Base-by-base conservation (phyloP, 1,140 invertebrate species). In the Zelostemma sp. region DNA sequence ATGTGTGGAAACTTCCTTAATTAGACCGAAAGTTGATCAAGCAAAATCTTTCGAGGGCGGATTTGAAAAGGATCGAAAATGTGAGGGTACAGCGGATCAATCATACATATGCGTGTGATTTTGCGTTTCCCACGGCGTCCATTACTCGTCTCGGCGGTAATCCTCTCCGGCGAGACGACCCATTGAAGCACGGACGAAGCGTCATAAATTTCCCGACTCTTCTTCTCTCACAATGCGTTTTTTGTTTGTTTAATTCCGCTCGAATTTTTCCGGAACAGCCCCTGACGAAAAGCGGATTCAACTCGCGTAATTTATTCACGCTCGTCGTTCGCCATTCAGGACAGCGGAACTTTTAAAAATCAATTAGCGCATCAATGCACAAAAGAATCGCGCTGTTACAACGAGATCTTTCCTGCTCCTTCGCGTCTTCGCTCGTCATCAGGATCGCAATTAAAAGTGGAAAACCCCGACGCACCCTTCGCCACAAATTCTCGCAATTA, bases 401-500 rank as follows among this genome's bases (percentile, higher is more conserved):
- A 40, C 11, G 14, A 40, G 11, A 40, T 40, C 14, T 28, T 40
- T 12, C 16, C 6, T 43, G 16, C n/a, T 21, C 18, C 46, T 38
- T 31, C 21, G 35, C 14, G 33, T 49, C 50, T 60, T 60, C 14
- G 14, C 33, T 40, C 41, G 5, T 65, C 55, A 53, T 66, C 63
- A 55, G 45, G 55, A 57, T 57, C 41, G 61, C 67, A 69, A 69
- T 69, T 69, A 69, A 69, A 69, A 50, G 60, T 47, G 28, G 53
- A 64, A 69, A 64, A 55, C 48, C 58, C 41, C 28, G 1, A 21
- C 5, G 18, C 17, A 1, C 47, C 25, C 25, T 14, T 38, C 54
- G 33, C 15, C 54, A 49, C 54, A 14, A 51, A 68, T 63, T 64
- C 60, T 60, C 51, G 67, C 61, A 69, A 69, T 69, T 64, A 69